Conservation (phyloP, 2,888 invertebrate genomes). For the Elysia crispata region DNA sequence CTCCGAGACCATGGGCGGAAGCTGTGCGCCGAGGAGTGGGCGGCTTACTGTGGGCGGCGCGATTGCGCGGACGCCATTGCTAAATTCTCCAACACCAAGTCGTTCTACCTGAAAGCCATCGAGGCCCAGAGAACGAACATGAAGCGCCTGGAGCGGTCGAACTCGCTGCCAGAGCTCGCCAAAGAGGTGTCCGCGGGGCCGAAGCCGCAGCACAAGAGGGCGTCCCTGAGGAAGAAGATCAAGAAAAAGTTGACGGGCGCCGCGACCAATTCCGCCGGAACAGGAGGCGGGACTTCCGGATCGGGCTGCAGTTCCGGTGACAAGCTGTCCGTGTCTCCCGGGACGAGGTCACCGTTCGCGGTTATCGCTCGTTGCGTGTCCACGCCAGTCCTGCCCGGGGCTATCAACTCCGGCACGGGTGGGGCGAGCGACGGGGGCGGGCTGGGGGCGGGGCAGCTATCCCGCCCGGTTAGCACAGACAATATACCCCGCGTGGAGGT, state of each 20-base stretch:
- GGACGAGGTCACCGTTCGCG: slow-evolving; percentile 61
- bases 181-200: slow-evolving; percentile 41
- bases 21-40: slow-evolving; percentile 86
- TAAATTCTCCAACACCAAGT: slow-evolving; percentile 79
- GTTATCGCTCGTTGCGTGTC: slow-evolving; percentile 69
- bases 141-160: slow-evolving; percentile 78
- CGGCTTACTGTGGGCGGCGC: slow-evolving; percentile 85
- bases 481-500: slow-evolving; percentile 68
- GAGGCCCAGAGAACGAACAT: slow-evolving; percentile 46
- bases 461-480: slow-evolving; percentile 64
- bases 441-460: slow-evolving; percentile 50
- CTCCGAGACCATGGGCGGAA: slow-evolving; percentile 84
- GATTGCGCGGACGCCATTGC: slow-evolving; percentile 86
- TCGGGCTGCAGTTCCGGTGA: slow-evolving; percentile 30
- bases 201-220: slow-evolving; percentile 54
- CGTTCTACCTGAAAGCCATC: slow-evolving; percentile 65
- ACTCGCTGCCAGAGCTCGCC: slow-evolving; percentile 80
- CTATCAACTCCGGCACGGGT: slow-evolving; percentile 48
- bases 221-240: slow-evolving; percentile 62
- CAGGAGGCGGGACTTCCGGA: neutral
- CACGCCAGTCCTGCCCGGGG: slow-evolving; percentile 65
- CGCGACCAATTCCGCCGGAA: slow-evolving; percentile 44
- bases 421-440: slow-evolving; percentile 34
- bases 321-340: slow-evolving; percentile 42
- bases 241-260: slow-evolving; percentile 63